Evolutionary conservation across 2,797 vertebrate species (phyloP), one percentile per base, ranked within the genome.

Genomic region (Taeniopygia guttata): DNA sequence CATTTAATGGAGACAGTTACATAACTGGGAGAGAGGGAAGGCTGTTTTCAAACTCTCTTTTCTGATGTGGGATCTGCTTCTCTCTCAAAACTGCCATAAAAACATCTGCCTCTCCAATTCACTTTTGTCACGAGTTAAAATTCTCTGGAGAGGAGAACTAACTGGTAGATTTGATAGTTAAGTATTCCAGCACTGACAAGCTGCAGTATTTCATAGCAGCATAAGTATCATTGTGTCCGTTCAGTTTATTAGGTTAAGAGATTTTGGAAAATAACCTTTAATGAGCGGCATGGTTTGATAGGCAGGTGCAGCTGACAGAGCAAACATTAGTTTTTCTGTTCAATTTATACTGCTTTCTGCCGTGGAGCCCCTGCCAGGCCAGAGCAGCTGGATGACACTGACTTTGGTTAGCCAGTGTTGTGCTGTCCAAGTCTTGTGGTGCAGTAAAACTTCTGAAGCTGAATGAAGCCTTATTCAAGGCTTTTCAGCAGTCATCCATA

Each of bases 181-280:
- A 86, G 48, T 86, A 64, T 84, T 72, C 60, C 79, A 89, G 84
- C 51, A 12, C 60, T 89, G 92, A 83, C 91, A 93, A 72, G 63
- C 72, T 92, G 79, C 93, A 89, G 75, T 87, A 45, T 94, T 91
- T 95, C 68, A 85, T 15, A 73, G 78, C 27, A 45, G 36, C 79
- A 55, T 63, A 87, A 87, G 78, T 62, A 94, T 38, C 54, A 48
- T 80, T 51, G 70, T 89, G 82, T 78, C 69, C 62, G 45, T 78
- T 64, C 67, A 43, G 56, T 84, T 86, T 92, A 91, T 93, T 86
- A 89, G 55, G 62, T 84, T 73, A 92, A 89, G 66, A 89, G 66
- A 86, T 92, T 96, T 96, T 78, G 45, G 89, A 92, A 91, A 85
- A 85, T 49, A 94, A 73, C 76, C 59, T 96, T 59, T 86, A 94